Percentiles rank a stretch among this genome's conserved stretches.
phyloP scores from a whole-genome alignment of 1,140 invertebrate genomes.

The Mesaphorura yosii region DNA sequence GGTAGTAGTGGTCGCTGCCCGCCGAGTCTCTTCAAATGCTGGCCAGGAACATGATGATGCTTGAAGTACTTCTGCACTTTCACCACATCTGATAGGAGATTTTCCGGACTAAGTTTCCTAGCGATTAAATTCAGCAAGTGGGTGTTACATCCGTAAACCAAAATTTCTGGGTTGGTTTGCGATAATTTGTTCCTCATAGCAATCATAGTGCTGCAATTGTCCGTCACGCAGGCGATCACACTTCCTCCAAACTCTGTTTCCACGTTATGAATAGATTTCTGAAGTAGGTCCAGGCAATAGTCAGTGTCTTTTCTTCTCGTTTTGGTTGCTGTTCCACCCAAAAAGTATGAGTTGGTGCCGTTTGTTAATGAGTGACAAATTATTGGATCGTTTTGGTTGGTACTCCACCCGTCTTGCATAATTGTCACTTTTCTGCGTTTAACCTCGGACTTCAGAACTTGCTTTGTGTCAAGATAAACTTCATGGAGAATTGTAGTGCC shows the following conservation, averaged over 20 bases:
- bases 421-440: slow-evolving; percentile 1
- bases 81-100: background rate
- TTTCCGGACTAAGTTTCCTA: background rate
- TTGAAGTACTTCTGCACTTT: background rate
- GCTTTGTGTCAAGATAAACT: background rate
- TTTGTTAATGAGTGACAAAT: slow-evolving; percentile 4
- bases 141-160: slow-evolving; percentile 3
- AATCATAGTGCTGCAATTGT: slow-evolving; percentile 7
- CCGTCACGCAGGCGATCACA: slow-evolving; percentile 6
- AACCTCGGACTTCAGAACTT: background rate
- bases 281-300: slow-evolving; percentile 3
- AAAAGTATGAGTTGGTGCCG: background rate
- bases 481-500: background rate
- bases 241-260: background rate
- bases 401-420: slow-evolving; percentile 17
- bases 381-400: slow-evolving; percentile 8
- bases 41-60: too few relatives aligned
- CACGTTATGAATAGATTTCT: background rate
- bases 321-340: background rate
- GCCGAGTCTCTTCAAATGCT: background rate
- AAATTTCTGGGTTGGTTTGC: background rate
- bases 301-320: slow-evolving; percentile 3
- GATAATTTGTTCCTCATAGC: background rate
- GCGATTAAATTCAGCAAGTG: slow-evolving; percentile 9
- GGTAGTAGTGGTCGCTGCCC: background rate